Evolutionary conservation across 2,888 invertebrate genomes (phyloP).

Genomic region (Malacosoma neustria): DNA sequence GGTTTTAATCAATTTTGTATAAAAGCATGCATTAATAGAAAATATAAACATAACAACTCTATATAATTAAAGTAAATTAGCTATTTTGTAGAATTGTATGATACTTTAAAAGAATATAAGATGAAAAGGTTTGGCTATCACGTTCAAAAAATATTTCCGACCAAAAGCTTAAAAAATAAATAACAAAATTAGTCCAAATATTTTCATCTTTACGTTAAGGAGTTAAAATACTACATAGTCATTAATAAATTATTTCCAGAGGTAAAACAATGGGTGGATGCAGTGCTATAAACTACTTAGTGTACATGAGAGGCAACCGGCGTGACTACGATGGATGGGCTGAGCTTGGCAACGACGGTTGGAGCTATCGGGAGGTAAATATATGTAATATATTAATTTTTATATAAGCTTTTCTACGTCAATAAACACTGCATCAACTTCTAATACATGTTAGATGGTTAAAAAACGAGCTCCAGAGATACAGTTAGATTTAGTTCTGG

Average conservation of each 20-base stretch:
- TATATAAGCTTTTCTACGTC: too few relatives aligned
- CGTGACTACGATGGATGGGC: conserved; percentile 80
- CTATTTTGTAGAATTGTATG: too few relatives aligned
- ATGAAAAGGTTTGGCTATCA: neutral
- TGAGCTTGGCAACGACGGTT: conserved; percentile 75
- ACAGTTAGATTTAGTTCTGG: too few relatives aligned
- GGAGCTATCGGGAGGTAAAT: conserved; percentile 74
- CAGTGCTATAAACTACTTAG: conserved; percentile 79
- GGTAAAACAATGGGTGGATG: conserved; percentile 81
- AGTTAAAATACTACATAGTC: neutral
- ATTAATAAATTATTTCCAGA: conserved; percentile 30
- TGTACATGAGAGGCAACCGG: conserved; percentile 76
- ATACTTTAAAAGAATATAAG: neutral
- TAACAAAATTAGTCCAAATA: conserved; percentile 1
- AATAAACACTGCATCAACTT: too few relatives aligned
- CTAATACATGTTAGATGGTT: too few relatives aligned
- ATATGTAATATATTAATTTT: too few relatives aligned
- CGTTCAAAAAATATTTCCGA: too few relatives aligned
- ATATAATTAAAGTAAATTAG: too few relatives aligned
- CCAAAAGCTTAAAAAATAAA: neutral
- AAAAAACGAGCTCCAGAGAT: too few relatives aligned
- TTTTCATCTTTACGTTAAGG: neutral
- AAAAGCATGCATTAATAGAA: too few relatives aligned
- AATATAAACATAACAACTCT: too few relatives aligned
- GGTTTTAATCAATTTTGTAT: too few relatives aligned